Conservation (phyloP, 1,140 invertebrate genomes). For the Nephotettix cincticeps region DNA sequence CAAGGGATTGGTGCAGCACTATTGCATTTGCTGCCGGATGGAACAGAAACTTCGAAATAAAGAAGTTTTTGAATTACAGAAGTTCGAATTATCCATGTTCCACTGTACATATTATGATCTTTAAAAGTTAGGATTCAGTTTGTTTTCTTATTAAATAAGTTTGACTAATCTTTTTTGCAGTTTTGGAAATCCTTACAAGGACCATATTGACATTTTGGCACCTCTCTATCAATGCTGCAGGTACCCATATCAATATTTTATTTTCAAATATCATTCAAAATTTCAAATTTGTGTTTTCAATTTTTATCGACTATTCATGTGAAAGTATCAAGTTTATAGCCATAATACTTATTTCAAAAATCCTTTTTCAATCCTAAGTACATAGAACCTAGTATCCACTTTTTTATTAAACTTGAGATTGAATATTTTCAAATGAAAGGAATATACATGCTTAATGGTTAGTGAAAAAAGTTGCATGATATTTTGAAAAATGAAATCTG, state of each 20-base stretch:
- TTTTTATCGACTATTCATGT: neutral
- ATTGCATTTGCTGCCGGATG: no score
- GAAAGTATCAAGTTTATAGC: neutral
- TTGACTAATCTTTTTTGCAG: conserved; percentile 47
- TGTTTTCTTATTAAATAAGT: neutral
- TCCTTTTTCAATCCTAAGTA: neutral
- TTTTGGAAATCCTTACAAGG: conserved; percentile 79
- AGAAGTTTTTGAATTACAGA: no score
- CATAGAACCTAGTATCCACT: neutral
- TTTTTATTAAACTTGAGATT: neutral
- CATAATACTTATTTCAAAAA: neutral
- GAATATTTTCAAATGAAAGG: neutral
- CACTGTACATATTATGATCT: neutral
- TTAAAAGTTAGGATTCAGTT: neutral
- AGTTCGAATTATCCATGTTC: no score
- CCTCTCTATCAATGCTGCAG: conserved; percentile 89
- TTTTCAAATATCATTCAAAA: neutral
- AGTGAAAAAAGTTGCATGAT: neutral
- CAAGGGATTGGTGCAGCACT: no score
- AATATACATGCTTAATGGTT: neutral
- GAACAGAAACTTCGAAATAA: no score
- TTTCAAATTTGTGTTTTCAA: neutral
- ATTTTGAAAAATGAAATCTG: neutral
- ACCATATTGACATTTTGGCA: conserved; percentile 84
- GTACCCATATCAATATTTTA: conserved; percentile 49